Evolutionary conservation across 2,888 invertebrate species (phyloP).

Genomic region (Nudaria mundana): DNA sequence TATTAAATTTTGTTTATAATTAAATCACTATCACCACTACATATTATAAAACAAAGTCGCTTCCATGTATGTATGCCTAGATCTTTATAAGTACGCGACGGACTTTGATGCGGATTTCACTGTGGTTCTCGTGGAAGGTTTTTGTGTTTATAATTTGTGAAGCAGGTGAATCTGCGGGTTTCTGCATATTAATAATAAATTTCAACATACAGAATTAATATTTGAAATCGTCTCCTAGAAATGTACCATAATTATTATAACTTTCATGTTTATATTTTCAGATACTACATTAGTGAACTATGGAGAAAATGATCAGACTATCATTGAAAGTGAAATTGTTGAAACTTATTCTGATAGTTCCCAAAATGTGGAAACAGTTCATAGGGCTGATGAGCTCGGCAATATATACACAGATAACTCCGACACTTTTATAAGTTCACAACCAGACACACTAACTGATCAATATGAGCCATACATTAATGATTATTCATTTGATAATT

Average conservation of each 20-base stretch:
- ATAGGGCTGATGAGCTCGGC: slow-evolving; percentile 68
- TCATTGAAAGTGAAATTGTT: slow-evolving; percentile 54
- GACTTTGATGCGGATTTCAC: too few species aligned
- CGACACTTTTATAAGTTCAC: slow-evolving; percentile 53
- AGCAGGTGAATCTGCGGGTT: neutral
- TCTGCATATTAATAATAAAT: neutral
- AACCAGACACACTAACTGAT: slow-evolving; percentile 56
- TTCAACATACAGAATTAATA: too few species aligned
- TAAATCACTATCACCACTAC: too few species aligned
- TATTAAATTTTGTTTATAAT: neutral
- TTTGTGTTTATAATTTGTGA: too few species aligned
- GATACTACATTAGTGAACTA: slow-evolving; percentile 73
- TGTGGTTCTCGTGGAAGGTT: too few species aligned
- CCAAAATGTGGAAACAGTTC: slow-evolving; percentile 59
- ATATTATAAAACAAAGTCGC: too few species aligned
- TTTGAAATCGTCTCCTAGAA: too few species aligned
- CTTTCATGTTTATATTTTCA: slow-evolving; percentile 23
- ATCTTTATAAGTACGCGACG: too few species aligned
- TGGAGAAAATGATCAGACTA: slow-evolving; percentile 53
- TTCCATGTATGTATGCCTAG: too few species aligned
- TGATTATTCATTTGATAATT: slow-evolving; percentile 63
- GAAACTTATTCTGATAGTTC: slow-evolving; percentile 63
- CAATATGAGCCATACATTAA: slow-evolving; percentile 66
- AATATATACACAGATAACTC: slow-evolving; percentile 67
- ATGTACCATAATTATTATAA: neutral